phyloP scores from a whole-genome alignment of 2,113 vertebrate genomes.

The Istiophorus platypterus region DNA sequence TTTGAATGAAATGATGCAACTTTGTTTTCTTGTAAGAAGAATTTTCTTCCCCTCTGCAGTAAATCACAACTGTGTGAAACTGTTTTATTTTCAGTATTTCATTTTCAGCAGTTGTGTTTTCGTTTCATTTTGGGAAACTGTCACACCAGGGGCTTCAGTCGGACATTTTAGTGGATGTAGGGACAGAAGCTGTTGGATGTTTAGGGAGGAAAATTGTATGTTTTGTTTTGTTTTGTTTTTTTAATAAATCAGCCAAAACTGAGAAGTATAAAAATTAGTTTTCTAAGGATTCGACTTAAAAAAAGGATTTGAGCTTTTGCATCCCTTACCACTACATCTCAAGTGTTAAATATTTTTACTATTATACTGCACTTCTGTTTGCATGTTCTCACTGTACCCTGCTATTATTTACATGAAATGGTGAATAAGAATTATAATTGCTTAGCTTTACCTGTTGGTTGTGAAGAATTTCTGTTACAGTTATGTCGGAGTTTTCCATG shows the following conservation, averaged over 20 bases:
- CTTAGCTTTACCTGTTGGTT: slow-evolving; percentile 86
- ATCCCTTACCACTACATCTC: background rate
- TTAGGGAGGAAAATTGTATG: too few species aligned
- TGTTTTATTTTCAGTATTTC: background rate
- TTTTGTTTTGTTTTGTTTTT: too few species aligned
- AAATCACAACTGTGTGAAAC: too few species aligned
- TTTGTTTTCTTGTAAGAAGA: background rate
- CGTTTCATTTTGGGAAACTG: background rate
- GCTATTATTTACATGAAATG: background rate
- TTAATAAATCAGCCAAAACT: too few species aligned
- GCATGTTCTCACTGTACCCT: too few species aligned
- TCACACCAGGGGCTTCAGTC: background rate
- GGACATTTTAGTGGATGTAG: too few species aligned
- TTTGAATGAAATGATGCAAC: too few species aligned
- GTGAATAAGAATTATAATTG: background rate
- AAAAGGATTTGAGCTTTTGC: background rate
- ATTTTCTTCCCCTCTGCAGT: background rate
- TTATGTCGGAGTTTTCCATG: slow-evolving; percentile 85
- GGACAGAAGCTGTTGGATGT: too few species aligned
- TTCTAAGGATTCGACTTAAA: too few species aligned
- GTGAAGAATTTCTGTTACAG: slow-evolving; percentile 87
- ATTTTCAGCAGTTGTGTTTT: too few species aligned
- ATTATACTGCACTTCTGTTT: background rate
- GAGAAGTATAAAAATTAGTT: background rate
- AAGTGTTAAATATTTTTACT: background rate